These are phyloP conservation scores for Maniola hyperantus DNA, from an alignment of 2,888 invertebrate species.

Conservation along the genomic window DNA sequence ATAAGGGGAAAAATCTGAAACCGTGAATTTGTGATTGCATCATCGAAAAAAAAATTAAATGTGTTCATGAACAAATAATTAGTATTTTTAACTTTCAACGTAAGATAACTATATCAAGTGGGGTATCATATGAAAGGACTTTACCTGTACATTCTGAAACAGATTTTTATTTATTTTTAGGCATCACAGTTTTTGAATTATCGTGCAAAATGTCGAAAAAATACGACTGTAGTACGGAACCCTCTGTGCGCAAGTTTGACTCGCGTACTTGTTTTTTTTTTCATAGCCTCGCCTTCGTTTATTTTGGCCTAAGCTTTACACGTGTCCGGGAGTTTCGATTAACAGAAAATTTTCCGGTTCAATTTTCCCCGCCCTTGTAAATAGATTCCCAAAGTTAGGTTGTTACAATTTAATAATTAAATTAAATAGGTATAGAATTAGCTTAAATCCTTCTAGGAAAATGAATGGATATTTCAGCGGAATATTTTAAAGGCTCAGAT, in stretches of 20 bases:
- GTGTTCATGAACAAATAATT: no score
- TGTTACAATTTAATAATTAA: neutral
- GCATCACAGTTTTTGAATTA: no score
- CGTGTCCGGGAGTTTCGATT: neutral
- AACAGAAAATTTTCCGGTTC: neutral
- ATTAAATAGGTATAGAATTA: neutral
- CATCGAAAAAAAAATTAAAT: no score
- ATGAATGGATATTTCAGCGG: neutral
- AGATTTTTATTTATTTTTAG: no score
- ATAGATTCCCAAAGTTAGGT: neutral
- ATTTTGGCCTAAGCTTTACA: neutral
- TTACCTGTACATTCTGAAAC: no score
- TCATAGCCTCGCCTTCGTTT: slow-evolving; percentile 2
- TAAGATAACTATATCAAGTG: no score
- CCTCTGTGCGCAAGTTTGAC: neutral
- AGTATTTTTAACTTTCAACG: no score
- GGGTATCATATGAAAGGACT: no score
- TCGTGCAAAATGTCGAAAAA: no score
- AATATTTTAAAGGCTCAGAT: neutral
- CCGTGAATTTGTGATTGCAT: no score
- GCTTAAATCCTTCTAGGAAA: neutral
- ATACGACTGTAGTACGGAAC: no score
- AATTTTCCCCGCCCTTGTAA: neutral
- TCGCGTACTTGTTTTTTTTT: slow-evolving; percentile 18
- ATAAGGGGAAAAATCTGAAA: no score